These are phyloP conservation scores for Drosophila bifasciata DNA, from an alignment of 1,140 invertebrate species.

Conservation along the genomic window DNA sequence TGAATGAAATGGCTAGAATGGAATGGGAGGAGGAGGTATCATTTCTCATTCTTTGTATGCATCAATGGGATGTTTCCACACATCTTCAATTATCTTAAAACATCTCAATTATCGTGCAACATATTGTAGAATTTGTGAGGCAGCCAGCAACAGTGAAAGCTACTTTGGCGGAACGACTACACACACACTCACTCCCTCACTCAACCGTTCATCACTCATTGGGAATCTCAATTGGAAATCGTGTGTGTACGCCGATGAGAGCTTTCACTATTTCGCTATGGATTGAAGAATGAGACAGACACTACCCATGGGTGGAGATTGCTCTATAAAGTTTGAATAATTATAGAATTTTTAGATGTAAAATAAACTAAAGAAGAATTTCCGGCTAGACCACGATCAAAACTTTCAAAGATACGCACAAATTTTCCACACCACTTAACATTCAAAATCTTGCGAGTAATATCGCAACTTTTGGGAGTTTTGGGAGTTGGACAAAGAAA, in stretches of 20 bases:
- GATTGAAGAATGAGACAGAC: too few species aligned
- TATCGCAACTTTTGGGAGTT: slow-evolving; percentile 32
- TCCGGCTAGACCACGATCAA: background rate
- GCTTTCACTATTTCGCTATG: too few species aligned
- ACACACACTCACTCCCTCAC: too few species aligned
- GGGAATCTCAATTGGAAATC: too few species aligned
- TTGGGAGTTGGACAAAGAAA: slow-evolving; percentile 10
- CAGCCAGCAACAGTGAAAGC: too few species aligned
- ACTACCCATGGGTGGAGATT: too few species aligned
- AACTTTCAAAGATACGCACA: slow-evolving; percentile 15
- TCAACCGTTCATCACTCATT: too few species aligned
- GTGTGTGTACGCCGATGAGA: too few species aligned
- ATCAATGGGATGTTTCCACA: slow-evolving; percentile 3
- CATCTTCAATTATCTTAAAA: background rate
- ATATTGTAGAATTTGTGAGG: background rate
- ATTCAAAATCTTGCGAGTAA: slow-evolving; percentile 25
- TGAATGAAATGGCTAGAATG: too few species aligned
- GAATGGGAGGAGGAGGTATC: too few species aligned
- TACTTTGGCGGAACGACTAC: too few species aligned
- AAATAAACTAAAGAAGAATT: too few species aligned
- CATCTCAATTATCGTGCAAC: background rate
- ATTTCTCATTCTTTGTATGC: slow-evolving; percentile 1
- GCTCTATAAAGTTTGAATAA: background rate
- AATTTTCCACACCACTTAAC: slow-evolving; percentile 23
- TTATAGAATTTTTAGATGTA: background rate